phyloP scores from a whole-genome alignment of 2,797 vertebrate species.

The Hemitrygon akajei region DNA sequence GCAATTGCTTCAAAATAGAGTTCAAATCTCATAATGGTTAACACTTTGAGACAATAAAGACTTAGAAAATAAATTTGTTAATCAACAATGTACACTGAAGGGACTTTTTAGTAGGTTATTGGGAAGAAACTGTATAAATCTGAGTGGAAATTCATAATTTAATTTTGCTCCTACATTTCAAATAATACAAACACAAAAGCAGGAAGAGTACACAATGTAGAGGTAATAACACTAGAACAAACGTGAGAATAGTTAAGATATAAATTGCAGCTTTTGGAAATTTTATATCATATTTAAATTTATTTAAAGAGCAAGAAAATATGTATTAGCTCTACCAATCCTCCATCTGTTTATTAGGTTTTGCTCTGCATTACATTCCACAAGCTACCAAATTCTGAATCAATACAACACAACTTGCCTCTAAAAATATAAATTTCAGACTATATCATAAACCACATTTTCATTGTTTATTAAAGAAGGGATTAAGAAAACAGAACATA shows the following conservation, averaged over 20 bases:
- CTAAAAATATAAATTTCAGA: not conserved
- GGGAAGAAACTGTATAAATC: not conserved
- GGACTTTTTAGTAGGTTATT: not conserved
- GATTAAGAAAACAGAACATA: no score
- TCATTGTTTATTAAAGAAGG: not conserved
- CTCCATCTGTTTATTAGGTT: not conserved
- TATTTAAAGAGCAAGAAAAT: not conserved
- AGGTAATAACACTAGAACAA: not conserved
- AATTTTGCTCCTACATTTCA: not conserved
- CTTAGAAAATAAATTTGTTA: not conserved
- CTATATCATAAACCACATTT: not conserved
- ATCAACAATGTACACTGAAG: not conserved
- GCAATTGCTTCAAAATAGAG: no score
- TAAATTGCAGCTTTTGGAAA: no score
- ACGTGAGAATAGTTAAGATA: no score
- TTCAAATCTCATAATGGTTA: no score
- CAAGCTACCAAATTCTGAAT: not conserved
- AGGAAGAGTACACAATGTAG: not conserved
- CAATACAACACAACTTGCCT: not conserved
- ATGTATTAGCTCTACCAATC: not conserved
- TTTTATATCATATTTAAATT: no score
- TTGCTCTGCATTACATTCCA: not conserved
- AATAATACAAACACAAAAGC: not conserved
- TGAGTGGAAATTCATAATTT: not conserved
- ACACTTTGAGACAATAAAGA: no score